Evolutionary conservation across 2,888 invertebrate species (phyloP).

Genomic region (Limulus polyphemus): DNA sequence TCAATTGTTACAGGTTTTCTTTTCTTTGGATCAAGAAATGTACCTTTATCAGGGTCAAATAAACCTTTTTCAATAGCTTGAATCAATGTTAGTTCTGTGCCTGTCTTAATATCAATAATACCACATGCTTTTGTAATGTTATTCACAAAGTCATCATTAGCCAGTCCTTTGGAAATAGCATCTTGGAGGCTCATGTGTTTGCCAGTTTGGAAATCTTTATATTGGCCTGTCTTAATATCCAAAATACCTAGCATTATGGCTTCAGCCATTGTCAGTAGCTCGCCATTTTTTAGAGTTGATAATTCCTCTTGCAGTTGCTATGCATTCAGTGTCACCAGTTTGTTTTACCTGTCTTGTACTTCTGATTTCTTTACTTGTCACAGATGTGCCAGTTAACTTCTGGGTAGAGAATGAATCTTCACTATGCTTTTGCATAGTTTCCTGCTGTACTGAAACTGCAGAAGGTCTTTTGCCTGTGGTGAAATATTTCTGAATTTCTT

Average conservation of each 20-base stretch:
- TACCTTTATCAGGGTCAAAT: slow-evolving; percentile 38
- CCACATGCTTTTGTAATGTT: slow-evolving; percentile 67
- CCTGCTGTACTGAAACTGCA: not conserved
- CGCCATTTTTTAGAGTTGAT: slow-evolving; percentile 47
- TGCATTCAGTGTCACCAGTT: slow-evolving; percentile 32
- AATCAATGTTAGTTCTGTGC: slow-evolving; percentile 10
- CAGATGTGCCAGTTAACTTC: slow-evolving; percentile 31
- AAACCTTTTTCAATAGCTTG: slow-evolving; percentile 33
- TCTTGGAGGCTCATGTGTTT: slow-evolving; percentile 27
- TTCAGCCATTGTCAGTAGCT: slow-evolving; percentile 55
- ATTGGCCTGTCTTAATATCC: slow-evolving; percentile 59
- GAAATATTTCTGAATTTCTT: not conserved
- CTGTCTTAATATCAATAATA: slow-evolving; percentile 46
- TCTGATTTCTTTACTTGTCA: slow-evolving; percentile 57
- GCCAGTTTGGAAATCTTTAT: slow-evolving; percentile 46
- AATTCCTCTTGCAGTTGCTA: too few species aligned
- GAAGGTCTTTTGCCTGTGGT: not conserved
- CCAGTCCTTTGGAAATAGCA: slow-evolving; percentile 47
- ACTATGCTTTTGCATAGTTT: too few species aligned
- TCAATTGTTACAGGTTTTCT: too few species aligned
- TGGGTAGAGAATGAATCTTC: not conserved
- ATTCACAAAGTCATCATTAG: slow-evolving; percentile 52
- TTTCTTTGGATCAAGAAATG: slow-evolving; percentile 56
- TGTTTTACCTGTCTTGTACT: slow-evolving; percentile 53
- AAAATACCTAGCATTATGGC: slow-evolving; percentile 53